phyloP scores from a whole-genome alignment of 2,113 vertebrate species.

The Tetrax tetrax region DNA sequence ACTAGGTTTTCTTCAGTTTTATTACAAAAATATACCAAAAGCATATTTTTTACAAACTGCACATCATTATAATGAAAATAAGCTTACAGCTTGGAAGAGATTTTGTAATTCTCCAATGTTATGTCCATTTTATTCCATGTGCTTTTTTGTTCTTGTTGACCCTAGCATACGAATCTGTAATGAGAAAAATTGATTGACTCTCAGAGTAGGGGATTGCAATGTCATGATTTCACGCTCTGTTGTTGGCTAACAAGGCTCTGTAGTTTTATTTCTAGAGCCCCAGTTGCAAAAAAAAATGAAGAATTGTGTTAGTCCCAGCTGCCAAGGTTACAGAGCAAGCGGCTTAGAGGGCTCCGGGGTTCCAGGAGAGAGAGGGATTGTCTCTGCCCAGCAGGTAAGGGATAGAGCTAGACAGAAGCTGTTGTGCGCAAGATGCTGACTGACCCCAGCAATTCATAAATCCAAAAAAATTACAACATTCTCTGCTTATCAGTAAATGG shows the following conservation, averaged over 20 bases:
- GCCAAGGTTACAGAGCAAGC: conserved; percentile 71
- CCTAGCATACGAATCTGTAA: conserved; percentile 59
- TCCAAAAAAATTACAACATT: conserved; percentile 71
- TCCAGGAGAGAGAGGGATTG: conserved; percentile 75
- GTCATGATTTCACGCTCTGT: conserved; percentile 78
- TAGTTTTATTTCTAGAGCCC: conserved; percentile 76
- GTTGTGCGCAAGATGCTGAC: conserved; percentile 69
- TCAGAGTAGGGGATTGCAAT: conserved; percentile 57
- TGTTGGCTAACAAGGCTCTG: conserved; percentile 79
- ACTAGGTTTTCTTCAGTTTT: conserved; percentile 32
- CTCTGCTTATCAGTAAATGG: conserved; percentile 61
- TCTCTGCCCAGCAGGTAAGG: conserved; percentile 79
- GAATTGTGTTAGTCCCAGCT: conserved; percentile 71
- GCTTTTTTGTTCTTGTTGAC: conserved; percentile 25
- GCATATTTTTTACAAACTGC: neutral
- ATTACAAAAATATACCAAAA: neutral
- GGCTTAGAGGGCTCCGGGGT: conserved; percentile 68
- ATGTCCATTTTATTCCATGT: neutral
- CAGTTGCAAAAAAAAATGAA: conserved; percentile 55
- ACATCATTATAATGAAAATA: conserved; percentile 18
- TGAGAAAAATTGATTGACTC: conserved; percentile 76
- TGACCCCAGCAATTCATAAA: conserved; percentile 74
- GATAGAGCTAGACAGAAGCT: conserved; percentile 68
- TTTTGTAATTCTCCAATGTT: neutral
- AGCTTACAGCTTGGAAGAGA: neutral